A percentile compares a stretch with the other conserved stretches of the same genome.
phyloP scores from a whole-genome alignment of 2,888 invertebrate genomes.

The Ypsolopha sequella region DNA sequence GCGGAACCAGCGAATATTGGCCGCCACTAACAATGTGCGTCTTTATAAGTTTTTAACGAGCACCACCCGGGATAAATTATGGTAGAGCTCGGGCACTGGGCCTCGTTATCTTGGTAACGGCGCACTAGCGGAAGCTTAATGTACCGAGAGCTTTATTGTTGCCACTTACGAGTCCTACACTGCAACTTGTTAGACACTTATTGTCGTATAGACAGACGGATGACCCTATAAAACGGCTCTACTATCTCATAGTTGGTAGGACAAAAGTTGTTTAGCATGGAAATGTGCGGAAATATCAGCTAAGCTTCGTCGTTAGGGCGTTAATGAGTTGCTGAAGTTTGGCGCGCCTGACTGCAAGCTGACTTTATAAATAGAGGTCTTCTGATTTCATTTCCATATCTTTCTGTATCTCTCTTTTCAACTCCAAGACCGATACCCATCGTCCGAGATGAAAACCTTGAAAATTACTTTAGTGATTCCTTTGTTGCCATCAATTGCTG shows the following conservation, averaged over 20 bases:
- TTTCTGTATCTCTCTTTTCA: not conserved
- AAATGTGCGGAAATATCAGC: not conserved
- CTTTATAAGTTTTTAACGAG: constrained; percentile 72
- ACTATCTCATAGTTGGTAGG: not conserved
- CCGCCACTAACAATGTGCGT: constrained; percentile 68
- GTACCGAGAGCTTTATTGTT: constrained; percentile 68
- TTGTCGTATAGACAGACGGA: constrained; percentile 8
- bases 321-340: constrained; percentile 15
- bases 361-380: constrained; percentile 13
- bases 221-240: not conserved
- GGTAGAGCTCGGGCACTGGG: constrained; percentile 60
- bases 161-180: constrained; percentile 51
- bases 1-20: constrained; percentile 64
- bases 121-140: constrained; percentile 67
- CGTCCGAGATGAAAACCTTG: not conserved
- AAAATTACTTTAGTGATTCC: too few species aligned
- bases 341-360: constrained; percentile 9
- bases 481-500: too few species aligned
- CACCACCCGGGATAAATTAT: constrained; percentile 69
- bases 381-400: too few species aligned
- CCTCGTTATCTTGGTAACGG: constrained; percentile 69
- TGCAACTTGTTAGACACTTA: constrained; percentile 19
- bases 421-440: not conserved
- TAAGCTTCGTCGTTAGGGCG: constrained; percentile 13
- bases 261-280: not conserved